phyloP scores from a whole-genome alignment of 2,113 vertebrate species.

The Fukomys damarensis region DNA sequence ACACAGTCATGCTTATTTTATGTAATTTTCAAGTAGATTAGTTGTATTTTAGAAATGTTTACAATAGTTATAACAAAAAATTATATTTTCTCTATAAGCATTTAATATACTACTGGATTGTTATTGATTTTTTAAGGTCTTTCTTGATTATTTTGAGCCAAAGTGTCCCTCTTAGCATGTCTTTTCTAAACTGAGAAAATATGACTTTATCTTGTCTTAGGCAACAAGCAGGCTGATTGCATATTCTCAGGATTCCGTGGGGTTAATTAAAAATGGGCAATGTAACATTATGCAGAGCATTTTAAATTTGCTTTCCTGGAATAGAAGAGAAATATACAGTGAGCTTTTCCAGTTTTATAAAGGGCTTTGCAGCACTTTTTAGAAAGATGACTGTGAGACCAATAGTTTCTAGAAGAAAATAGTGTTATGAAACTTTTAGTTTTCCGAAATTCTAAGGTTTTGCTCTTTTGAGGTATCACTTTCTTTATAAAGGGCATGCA shows the following conservation, averaged over 20 bases:
- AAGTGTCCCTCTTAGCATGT: constrained; percentile 65
- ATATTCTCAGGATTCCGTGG: constrained; percentile 25
- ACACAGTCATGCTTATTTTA: constrained; percentile 57
- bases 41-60: constrained; percentile 65
- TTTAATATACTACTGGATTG: constrained; percentile 64
- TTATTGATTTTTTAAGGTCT: constrained; percentile 78
- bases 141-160: constrained; percentile 69
- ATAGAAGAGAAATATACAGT: constrained; percentile 35
- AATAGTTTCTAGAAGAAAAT: constrained; percentile 39
- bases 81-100: constrained; percentile 53
- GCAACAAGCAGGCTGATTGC: neutral
- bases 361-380: constrained; percentile 16
- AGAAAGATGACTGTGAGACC: neutral
- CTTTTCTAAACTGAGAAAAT: constrained; percentile 48
- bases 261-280: constrained; percentile 68
- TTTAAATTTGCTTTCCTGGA: constrained; percentile 1
- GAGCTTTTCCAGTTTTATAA: constrained; percentile 19
- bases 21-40: constrained; percentile 75
- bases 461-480: constrained; percentile 28
- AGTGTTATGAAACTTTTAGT: constrained; percentile 1
- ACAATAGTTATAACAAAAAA: constrained; percentile 59
- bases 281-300: constrained; percentile 32
- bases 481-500: neutral
- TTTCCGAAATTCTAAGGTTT: constrained; percentile 3
- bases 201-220: constrained; percentile 65